phyloP scores from a whole-genome alignment of 2,888 invertebrate genomes.

The Melanotus villosus region DNA sequence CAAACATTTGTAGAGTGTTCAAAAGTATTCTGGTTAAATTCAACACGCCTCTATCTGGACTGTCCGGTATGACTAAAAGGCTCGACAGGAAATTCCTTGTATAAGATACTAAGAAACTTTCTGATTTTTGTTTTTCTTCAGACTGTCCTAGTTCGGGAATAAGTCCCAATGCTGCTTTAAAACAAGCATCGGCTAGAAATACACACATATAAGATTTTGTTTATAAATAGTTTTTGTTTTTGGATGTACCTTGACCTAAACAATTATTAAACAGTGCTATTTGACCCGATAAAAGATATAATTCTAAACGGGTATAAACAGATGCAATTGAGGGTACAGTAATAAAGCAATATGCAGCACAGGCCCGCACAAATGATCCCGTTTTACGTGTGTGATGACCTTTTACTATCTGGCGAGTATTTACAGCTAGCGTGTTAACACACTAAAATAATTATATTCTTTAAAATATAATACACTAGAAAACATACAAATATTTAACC shows the following conservation, averaged over 20 bases:
- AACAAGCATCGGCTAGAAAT: slow-evolving; percentile 88
- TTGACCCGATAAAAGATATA: slow-evolving; percentile 91
- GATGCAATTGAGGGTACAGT: slow-evolving; percentile 95
- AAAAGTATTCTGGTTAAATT: slow-evolving; percentile 86
- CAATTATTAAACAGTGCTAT: slow-evolving; percentile 92
- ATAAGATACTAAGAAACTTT: slow-evolving; percentile 79
- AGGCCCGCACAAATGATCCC: slow-evolving; percentile 90
- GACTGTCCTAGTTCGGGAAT: slow-evolving; percentile 83
- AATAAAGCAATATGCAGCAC: slow-evolving; percentile 95
- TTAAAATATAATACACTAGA: neutral
- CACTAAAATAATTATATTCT: slow-evolving; percentile 70
- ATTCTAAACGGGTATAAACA: slow-evolving; percentile 82
- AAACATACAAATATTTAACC: slow-evolving; percentile 67
- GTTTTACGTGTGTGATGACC: slow-evolving; percentile 86
- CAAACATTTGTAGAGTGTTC: slow-evolving; percentile 83
- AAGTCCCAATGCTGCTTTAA: slow-evolving; percentile 88
- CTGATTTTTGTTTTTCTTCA: slow-evolving; percentile 81
- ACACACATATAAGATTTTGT: neutral
- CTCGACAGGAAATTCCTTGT: slow-evolving; percentile 86
- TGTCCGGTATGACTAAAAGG: slow-evolving; percentile 89
- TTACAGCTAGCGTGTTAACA: slow-evolving; percentile 85
- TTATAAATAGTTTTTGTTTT: neutral
- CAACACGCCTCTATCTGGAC: slow-evolving; percentile 89
- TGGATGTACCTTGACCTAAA: slow-evolving; percentile 87
- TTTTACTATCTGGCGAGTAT: slow-evolving; percentile 77